These are phyloP conservation scores for Odontothrips loti DNA, from an alignment of 2,888 invertebrate species.

Conservation along the genomic window DNA sequence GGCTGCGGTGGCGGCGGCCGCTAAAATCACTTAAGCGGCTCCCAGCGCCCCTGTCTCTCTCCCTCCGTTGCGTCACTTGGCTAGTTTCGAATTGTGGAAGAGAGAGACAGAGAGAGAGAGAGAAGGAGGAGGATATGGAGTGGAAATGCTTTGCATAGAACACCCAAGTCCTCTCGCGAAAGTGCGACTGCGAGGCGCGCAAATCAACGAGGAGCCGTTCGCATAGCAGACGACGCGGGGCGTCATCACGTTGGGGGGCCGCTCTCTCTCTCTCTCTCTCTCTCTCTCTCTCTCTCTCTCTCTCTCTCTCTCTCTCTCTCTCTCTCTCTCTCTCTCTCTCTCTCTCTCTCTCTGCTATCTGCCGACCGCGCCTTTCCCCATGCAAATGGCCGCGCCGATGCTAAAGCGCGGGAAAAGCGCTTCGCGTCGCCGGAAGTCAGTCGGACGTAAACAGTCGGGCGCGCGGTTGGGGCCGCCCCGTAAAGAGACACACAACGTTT, in stretches of 20 bases:
- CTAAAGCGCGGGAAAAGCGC: neutral
- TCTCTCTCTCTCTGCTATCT: no score
- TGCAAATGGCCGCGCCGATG: neutral
- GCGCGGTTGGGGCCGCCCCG: neutral
- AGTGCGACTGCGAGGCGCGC: neutral
- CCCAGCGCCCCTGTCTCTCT: neutral
- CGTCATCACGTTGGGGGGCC: no score
- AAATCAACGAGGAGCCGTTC: neutral
- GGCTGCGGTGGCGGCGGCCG: neutral
- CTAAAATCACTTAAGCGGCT: conserved; percentile 9
- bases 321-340: no score
- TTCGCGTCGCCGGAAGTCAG: no score
- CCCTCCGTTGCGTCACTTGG: no score
- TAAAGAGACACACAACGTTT: neutral
- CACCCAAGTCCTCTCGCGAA: neutral
- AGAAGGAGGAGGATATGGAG: neutral
- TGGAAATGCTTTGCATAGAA: neutral
- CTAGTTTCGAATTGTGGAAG: no score
- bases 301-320: no score
- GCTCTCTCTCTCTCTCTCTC: no score
- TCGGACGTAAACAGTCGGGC: no score
- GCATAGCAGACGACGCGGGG: no score
- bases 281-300: no score
- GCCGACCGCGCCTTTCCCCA: neutral
- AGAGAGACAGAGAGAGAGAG: no score